Percentiles rank a stretch among this genome's conserved stretches.
Evolutionary conservation across 2,797 vertebrate species (phyloP).

Genomic region (Rousettus madagascariensis): DNA sequence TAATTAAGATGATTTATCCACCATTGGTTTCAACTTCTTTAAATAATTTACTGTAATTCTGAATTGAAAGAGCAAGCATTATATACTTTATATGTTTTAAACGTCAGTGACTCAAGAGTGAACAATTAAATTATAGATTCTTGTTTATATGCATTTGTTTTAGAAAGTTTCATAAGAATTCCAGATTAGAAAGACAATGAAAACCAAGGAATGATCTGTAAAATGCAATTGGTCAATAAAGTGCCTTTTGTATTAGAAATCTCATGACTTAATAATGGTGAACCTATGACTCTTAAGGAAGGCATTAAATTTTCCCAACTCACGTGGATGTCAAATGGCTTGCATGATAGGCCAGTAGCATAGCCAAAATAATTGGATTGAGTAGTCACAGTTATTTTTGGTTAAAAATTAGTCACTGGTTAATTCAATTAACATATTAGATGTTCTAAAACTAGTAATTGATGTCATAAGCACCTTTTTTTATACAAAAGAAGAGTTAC

Average conservation of each 20-base stretch:
- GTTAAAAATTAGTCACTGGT: not conserved
- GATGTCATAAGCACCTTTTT: not conserved
- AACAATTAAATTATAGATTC: not conserved
- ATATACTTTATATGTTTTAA: not conserved
- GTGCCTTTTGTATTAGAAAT: not conserved
- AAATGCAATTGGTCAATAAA: not conserved
- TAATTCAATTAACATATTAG: conserved; percentile 3
- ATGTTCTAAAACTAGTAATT: not conserved
- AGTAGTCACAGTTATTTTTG: conserved; percentile 31
- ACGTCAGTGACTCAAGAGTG: not conserved
- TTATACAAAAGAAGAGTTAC: not conserved
- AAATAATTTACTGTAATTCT: conserved; percentile 5
- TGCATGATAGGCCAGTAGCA: not conserved
- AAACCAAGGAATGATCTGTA: not conserved
- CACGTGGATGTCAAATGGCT: not conserved
- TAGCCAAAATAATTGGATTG: not conserved
- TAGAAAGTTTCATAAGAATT: not conserved
- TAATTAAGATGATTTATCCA: conserved; percentile 10
- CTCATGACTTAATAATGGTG: not conserved
- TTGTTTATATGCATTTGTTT: not conserved
- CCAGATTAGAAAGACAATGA: not conserved
- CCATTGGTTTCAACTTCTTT: not conserved
- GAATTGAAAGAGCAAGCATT: not conserved
- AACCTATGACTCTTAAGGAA: not conserved
- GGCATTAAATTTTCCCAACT: not conserved